phyloP scores from a whole-genome alignment of 2,797 vertebrate species.

The Lophotriccus pileatus region DNA sequence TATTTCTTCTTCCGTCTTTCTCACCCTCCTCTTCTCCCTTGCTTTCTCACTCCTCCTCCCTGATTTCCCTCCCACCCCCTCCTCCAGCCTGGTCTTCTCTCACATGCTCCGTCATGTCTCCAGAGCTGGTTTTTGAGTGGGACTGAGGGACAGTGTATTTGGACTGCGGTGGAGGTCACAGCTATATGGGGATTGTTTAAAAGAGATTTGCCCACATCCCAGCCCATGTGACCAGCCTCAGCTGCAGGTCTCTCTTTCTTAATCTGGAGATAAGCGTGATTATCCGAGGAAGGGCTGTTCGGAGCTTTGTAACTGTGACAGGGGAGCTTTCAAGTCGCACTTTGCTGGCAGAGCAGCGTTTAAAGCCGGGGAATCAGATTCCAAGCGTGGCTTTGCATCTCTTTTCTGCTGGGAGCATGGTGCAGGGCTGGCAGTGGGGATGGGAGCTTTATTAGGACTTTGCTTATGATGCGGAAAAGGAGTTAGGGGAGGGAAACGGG shows the following conservation, averaged over 20 bases:
- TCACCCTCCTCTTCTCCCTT: conserved; percentile 9
- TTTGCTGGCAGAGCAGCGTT: conserved; percentile 81
- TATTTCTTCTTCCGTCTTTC: conserved; percentile 12
- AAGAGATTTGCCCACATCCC: conserved; percentile 71
- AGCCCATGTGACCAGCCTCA: conserved; percentile 79
- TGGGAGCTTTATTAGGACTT: conserved; percentile 70
- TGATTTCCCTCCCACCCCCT: not conserved
- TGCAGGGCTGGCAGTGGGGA: conserved; percentile 62
- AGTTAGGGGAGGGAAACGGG: conserved; percentile 10
- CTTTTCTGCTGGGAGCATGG: conserved; percentile 69
- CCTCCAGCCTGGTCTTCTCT: not conserved
- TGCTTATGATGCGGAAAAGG: conserved; percentile 72
- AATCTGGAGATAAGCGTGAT: conserved; percentile 93
- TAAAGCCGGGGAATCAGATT: conserved; percentile 85
- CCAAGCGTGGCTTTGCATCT: conserved; percentile 76
- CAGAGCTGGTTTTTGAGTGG: conserved; percentile 31
- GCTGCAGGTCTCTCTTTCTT: conserved; percentile 86
- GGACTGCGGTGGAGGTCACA: conserved; percentile 62
- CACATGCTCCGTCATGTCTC: conserved; percentile 31
- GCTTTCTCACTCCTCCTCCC: conserved; percentile 4
- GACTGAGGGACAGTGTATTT: conserved; percentile 32
- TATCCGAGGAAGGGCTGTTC: conserved; percentile 87
- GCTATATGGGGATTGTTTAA: conserved; percentile 69
- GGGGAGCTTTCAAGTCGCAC: conserved; percentile 85
- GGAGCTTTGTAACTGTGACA: conserved; percentile 89